These are phyloP conservation scores for Hirudo medicinalis DNA, from an alignment of 1,140 invertebrate genomes.

Conservation along the genomic window DNA sequence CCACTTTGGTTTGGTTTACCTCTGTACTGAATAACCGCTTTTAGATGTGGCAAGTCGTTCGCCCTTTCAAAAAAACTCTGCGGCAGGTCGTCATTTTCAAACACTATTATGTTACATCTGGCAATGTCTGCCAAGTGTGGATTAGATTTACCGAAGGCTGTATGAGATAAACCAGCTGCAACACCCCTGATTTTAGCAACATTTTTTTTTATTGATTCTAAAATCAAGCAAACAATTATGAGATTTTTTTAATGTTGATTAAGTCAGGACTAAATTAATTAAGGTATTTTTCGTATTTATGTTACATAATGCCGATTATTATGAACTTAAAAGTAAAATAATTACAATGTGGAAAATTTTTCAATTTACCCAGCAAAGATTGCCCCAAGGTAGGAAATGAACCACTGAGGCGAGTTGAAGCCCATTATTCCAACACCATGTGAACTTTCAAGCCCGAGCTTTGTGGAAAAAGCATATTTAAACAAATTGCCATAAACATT, in stretches of 20 bases:
- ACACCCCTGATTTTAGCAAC: slow-evolving; percentile 50
- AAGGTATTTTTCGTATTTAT: no score
- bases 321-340: no score
- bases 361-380: slow-evolving; percentile 68
- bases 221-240: no score
- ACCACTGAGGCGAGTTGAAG: slow-evolving; percentile 84
- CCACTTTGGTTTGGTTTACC: slow-evolving; percentile 47
- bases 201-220: no score
- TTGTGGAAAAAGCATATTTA: no score
- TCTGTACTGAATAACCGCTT: slow-evolving; percentile 66
- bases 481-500: no score
- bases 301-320: no score
- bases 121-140: slow-evolving; percentile 58
- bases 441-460: slow-evolving; percentile 64
- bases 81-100: slow-evolving; percentile 69
- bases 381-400: slow-evolving; percentile 65
- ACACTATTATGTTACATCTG: slow-evolving; percentile 64
- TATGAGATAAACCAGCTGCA: slow-evolving; percentile 72
- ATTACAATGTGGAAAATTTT: no score
- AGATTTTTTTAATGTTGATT: no score
- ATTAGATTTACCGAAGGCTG: slow-evolving; percentile 69
- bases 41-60: slow-evolving; percentile 40
- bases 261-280: no score
- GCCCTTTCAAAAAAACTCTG: no score
- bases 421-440: slow-evolving; percentile 75